Evolutionary conservation across 1,140 invertebrate species (phyloP), one percentile per base, ranked within the genome.

Genomic region (Bombus affinis): DNA sequence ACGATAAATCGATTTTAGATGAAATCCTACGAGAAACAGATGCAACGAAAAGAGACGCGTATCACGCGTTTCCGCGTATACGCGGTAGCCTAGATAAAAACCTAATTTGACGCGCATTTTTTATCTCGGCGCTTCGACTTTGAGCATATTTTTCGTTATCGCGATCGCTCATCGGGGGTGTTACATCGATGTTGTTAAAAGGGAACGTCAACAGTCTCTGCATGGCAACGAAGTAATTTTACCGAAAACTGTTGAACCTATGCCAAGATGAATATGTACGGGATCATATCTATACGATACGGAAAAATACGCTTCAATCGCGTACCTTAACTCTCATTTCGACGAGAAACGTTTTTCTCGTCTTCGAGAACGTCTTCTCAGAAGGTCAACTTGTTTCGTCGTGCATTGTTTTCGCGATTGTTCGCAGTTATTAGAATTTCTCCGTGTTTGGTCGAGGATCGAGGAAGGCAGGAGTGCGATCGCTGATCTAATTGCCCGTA

Each of bases 401-500:
- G 66, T 1, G 3, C 6, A n/a, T n/a, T 12, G 9, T 59, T 6
- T 53, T 22, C 35, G 13, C 42, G 42, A 32, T 47, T 35, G 6
- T 53, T 25, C 65, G 12, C n/a, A 25, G 4, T 13, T 32, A 13
- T 42, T 6, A 18, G 15, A 22, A 35, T n/a, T 42, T 83, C 35
- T 68, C 8, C 47, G 1, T 22, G 35, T 15, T 22, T 37, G 37
- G 32, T 77, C 15, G 37, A 77, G 37, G n/a, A 12, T 32, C 5
- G 70, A 25, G 47, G 13, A 81, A 81, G 76, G 42, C 32, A 42
- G 68, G 62, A 83, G 74, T 71, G 35, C 66, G 47, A 83, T 73
- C 75, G 83, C 65, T 39, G 62, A 37, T 87, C 75, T 84, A 71
- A 84, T 77, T 77, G 39, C 59, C 44, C 81, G 57, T 90, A 88